Base-by-base conservation (phyloP, 92 coral and sea anemone species). In the Epizoanthus illoricatus region DNA sequence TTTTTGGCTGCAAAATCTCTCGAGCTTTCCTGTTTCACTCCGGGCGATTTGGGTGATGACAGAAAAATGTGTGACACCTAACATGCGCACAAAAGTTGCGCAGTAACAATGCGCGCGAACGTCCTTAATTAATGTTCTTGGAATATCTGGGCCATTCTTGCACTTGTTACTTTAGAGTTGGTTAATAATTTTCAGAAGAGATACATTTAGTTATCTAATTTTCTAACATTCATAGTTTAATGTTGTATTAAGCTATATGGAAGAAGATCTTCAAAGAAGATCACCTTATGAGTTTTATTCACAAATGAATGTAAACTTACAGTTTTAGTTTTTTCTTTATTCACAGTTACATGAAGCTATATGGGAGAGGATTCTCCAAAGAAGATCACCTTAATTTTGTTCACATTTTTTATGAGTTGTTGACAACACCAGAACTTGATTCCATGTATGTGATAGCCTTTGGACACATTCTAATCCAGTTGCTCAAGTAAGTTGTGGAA, bases 361-460 rank as follows among this genome's bases (percentile, higher is more conserved):
- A 97, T 97, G 99, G 99, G 13, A 85, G 95, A 72, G 90, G 91
- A 88, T 97, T 97, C 81, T 88, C 99, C 20, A 97, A 97, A 79
- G 97, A 91, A 57, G 99, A 97, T 70, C 99, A 97, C 69, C 71
- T 97, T 54, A 80, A 86, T 33, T 97, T 97, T 68, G 82, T 97
- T 41, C 88, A 97, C 86, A 88, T 93, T 56, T 88, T 88, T 61
- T 97, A 87, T 87, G 97, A 91, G 68, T 70, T 93, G 80, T 83
- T 90, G 63, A 85, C 95, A 28, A 90, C 91, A 69, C 94, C 94
- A 23, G 91, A 93, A 18, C 85, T 91, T 75, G 99, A 97, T 79
- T 87, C 97, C 36, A 94, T 93, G 66, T 92, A 89, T 76, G 89
- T 97, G 47, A 85, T 91, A 84, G 97, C 97, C 11, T 97, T 93